These are phyloP conservation scores for Ischnus inquisitorius DNA, from an alignment of 2,888 invertebrate species.

Conservation along the genomic window DNA sequence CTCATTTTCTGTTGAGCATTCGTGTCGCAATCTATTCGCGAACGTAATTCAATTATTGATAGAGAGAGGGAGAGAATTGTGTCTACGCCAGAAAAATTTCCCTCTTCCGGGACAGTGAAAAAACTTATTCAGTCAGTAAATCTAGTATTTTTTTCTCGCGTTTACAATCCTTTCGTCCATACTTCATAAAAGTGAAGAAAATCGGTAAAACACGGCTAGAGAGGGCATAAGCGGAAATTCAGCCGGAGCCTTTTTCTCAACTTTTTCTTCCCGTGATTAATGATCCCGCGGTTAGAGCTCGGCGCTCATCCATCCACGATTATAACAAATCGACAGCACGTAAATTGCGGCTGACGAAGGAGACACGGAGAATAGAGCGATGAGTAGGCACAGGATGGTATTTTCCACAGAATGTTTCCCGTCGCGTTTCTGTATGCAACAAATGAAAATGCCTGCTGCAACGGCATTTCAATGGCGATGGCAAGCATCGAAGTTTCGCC, in stretches of 20 bases:
- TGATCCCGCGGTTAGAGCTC: constrained; percentile 3
- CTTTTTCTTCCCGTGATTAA: constrained; percentile 31
- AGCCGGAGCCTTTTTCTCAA: neutral
- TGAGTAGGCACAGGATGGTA: neutral
- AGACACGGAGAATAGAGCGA: constrained; percentile 12
- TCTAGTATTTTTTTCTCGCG: too few species aligned
- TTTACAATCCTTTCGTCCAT: too few species aligned
- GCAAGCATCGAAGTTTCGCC: constrained; percentile 15
- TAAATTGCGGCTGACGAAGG: constrained; percentile 5
- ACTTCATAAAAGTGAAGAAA: neutral
- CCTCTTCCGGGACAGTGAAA: too few species aligned
- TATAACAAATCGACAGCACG: constrained; percentile 26
- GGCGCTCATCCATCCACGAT: neutral
- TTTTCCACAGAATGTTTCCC: constrained; percentile 4
- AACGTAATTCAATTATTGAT: too few species aligned
- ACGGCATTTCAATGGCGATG: neutral
- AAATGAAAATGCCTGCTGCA: constrained; percentile 30
- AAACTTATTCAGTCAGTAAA: too few species aligned
- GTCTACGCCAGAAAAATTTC: too few species aligned
- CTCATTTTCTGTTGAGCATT: too few species aligned
- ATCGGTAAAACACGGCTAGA: neutral
- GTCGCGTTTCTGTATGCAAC: neutral
- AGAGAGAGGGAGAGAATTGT: too few species aligned
- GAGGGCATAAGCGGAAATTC: neutral
- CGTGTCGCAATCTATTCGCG: too few species aligned